Percentiles rank a stretch among this genome's conserved stretches.
Evolutionary conservation across 30 jellyfish, hydroid and myxozoan genomes (phyloP).

Genomic region (Nemopilema nomurai): DNA sequence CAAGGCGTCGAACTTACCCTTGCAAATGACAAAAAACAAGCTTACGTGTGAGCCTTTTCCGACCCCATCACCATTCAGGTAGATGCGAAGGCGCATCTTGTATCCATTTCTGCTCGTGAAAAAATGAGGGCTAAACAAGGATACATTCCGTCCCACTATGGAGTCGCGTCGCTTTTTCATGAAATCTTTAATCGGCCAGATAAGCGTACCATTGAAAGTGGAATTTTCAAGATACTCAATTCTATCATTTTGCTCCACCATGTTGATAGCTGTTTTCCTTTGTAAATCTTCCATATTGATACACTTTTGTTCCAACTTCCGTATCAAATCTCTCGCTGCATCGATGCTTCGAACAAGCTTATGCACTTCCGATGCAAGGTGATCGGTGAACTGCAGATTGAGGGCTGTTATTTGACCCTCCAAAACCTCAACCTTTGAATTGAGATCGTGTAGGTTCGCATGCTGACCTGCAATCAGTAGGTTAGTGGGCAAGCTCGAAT

Average conservation of each 20-base stretch:
- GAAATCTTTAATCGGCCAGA: slow-evolving; percentile 71
- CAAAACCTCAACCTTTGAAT: neutral
- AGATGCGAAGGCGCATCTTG: slow-evolving; percentile 87
- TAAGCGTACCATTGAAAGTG: slow-evolving; percentile 61
- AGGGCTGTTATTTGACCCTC: slow-evolving; percentile 30
- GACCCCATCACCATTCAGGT: slow-evolving; percentile 94
- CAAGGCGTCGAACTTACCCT: slow-evolving; percentile 82
- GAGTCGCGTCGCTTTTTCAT: slow-evolving; percentile 67
- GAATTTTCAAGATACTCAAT: slow-evolving; percentile 57
- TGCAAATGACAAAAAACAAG: slow-evolving; percentile 82
- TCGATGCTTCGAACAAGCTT: slow-evolving; percentile 30
- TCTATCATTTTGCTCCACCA: slow-evolving; percentile 50
- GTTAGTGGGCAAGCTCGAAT: slow-evolving; percentile 13
- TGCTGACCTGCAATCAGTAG: neutral
- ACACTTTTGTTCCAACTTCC: slow-evolving; percentile 22
- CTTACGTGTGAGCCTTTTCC: slow-evolving; percentile 89
- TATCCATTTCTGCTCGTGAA: slow-evolving; percentile 83
- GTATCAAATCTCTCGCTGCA: slow-evolving; percentile 42
- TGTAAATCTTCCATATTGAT: slow-evolving; percentile 13
- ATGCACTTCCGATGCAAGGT: slow-evolving; percentile 5
- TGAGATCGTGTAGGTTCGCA: neutral
- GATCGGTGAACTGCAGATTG: slow-evolving; percentile 16
- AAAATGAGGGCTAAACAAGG: slow-evolving; percentile 85
- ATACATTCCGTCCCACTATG: slow-evolving; percentile 67
- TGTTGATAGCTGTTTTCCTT: slow-evolving; percentile 12